Conservation (phyloP, 2,797 vertebrate species). For the Trichosurus vulpecula region DNA sequence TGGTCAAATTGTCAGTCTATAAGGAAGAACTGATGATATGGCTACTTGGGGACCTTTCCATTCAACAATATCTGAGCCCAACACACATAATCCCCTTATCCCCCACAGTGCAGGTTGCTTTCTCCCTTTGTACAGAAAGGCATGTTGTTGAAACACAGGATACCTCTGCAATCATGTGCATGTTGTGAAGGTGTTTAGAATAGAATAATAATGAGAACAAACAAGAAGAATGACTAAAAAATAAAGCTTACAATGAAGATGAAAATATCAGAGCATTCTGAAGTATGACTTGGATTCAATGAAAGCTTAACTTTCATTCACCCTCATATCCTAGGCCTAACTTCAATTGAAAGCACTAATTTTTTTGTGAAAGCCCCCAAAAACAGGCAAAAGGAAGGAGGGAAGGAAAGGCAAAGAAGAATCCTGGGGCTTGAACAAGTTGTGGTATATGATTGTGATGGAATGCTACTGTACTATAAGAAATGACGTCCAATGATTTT, state of each 20-base stretch:
- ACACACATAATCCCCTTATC: background rate
- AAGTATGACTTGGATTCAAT: background rate
- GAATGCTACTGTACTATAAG: too few species aligned
- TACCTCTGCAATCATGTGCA: background rate
- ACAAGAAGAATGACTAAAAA: background rate
- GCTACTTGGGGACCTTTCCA: background rate
- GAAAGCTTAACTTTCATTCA: background rate
- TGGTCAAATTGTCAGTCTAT: conserved; percentile 26
- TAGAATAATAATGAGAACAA: background rate
- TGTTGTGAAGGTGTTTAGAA: background rate
- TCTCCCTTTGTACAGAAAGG: background rate
- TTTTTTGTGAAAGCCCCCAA: background rate
- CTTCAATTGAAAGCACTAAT: background rate
- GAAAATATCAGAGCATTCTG: background rate
- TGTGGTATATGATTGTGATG: too few species aligned
- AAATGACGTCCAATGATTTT: background rate
- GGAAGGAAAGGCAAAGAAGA: background rate
- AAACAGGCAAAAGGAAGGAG: background rate
- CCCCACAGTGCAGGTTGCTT: background rate
- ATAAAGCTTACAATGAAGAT: background rate
- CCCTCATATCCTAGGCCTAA: background rate
- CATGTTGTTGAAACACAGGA: background rate
- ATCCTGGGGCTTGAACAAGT: too few species aligned
- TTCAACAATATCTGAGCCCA: background rate
- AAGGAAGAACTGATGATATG: background rate